Conservation (phyloP, 2,888 invertebrate genomes). For the Sturmia bella region DNA sequence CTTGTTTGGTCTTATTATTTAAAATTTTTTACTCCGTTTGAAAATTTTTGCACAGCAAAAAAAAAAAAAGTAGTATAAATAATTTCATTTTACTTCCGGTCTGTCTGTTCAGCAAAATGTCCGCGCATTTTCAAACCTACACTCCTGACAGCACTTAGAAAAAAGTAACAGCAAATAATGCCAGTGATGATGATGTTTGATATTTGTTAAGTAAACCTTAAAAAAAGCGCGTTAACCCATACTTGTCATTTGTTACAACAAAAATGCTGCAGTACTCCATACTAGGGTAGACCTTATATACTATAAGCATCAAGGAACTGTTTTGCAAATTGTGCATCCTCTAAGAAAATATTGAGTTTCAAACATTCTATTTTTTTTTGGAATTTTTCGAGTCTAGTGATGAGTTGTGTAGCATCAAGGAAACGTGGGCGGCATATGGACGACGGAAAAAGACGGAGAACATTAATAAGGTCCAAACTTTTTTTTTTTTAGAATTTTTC, state of each 20-base stretch:
- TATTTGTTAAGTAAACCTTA: conserved; percentile 47
- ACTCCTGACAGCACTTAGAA: background rate
- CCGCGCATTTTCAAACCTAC: background rate
- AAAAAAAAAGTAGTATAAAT: conserved; percentile 30
- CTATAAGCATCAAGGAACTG: no score
- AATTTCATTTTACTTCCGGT: conserved; percentile 67
- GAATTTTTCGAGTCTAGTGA: no score
- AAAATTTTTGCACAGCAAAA: conserved; percentile 14
- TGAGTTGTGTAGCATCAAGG: no score
- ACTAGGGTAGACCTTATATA: no score
- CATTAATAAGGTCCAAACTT: no score
- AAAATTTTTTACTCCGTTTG: conserved; percentile 9
- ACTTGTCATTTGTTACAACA: background rate
- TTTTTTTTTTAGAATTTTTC: no score
- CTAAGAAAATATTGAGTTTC: no score
- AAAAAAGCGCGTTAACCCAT: conserved; percentile 53
- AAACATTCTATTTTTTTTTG: no score
- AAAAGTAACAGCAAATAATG: conserved; percentile 18
- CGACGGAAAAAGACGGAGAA: no score
- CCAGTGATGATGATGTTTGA: conserved; percentile 46
- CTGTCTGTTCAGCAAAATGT: conserved; percentile 61
- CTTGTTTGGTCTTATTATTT: background rate
- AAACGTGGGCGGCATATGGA: no score
- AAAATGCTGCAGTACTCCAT: no score
- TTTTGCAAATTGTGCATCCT: no score